These are phyloP conservation scores for Rhynchonema sp. DNA, from an alignment of 2,888 invertebrate species.

Conservation along the genomic window DNA sequence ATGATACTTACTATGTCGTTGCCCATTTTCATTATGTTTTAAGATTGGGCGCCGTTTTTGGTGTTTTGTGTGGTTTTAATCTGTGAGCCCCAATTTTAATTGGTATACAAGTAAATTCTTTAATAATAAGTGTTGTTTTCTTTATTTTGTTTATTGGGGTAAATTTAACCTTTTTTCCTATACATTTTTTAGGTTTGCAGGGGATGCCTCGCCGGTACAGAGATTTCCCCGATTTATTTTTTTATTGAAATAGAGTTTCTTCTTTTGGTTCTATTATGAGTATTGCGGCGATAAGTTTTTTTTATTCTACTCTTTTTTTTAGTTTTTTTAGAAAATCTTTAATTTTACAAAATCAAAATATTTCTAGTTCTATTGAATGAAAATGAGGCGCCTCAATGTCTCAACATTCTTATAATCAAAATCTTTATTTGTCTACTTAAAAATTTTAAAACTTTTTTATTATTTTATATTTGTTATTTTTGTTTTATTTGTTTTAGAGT, in stretches of 20 bases:
- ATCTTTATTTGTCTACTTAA: slow-evolving; percentile 15
- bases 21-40: slow-evolving; percentile 63
- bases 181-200: slow-evolving; percentile 50
- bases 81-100: slow-evolving; percentile 51
- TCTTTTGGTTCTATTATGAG: slow-evolving; percentile 48
- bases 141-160: slow-evolving; percentile 51
- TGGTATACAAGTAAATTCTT: slow-evolving; percentile 42
- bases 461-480: too few species aligned
- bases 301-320: slow-evolving; percentile 45
- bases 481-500: slow-evolving; percentile 8
- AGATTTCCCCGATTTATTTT: slow-evolving; percentile 48
- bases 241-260: slow-evolving; percentile 47
- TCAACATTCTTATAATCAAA: slow-evolving; percentile 15
- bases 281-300: slow-evolving; percentile 39
- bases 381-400: slow-evolving; percentile 14
- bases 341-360: neutral
- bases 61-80: slow-evolving; percentile 51
- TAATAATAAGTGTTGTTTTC: slow-evolving; percentile 49
- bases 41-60: slow-evolving; percentile 58
- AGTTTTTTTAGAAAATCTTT: slow-evolving; percentile 9
- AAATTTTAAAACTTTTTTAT: slow-evolving; percentile 11
- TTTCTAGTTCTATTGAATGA: slow-evolving; percentile 5
- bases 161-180: slow-evolving; percentile 59
- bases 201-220: slow-evolving; percentile 57
- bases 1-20: slow-evolving; percentile 66